Evolutionary conservation across 2,113 vertebrate species (phyloP).

Genomic region (Donacobius atricapilla): DNA sequence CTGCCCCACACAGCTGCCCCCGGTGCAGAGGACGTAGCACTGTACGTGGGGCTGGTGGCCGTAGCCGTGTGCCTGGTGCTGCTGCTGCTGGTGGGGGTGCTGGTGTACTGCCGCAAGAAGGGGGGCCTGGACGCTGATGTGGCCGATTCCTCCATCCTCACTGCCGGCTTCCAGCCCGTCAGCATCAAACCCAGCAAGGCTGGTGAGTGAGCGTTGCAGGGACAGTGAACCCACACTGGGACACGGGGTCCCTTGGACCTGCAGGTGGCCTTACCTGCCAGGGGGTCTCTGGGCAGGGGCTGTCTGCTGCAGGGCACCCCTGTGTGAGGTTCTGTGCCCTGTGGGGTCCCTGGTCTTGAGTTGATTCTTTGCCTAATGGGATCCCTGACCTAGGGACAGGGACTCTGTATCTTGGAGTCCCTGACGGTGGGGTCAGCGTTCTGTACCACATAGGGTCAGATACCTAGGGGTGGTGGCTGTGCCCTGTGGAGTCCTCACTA

Average conservation of each 20-base stretch:
- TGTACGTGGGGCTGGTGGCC: conserved; percentile 91
- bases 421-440: neutral
- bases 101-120: conserved; percentile 93
- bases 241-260: accelerated
- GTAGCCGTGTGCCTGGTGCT: conserved; percentile 92
- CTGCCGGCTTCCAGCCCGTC: conserved; percentile 97
- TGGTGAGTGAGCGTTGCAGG: conserved; percentile 70
- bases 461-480: neutral
- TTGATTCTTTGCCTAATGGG: neutral
- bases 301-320: neutral
- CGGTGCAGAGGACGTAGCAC: conserved; percentile 87
- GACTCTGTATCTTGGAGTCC: neutral
- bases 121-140: conserved; percentile 93
- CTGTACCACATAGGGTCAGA: neutral
- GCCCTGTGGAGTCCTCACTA: neutral
- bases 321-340: neutral
- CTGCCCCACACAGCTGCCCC: conserved; percentile 70
- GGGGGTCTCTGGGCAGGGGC: neutral
- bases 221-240: accelerated
- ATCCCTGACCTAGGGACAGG: neutral
- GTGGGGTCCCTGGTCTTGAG: neutral
- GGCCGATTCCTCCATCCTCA: conserved; percentile 97
- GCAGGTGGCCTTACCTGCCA: accelerated
- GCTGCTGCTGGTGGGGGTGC: conserved; percentile 88
- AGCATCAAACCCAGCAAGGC: conserved; percentile 98